phyloP scores from a whole-genome alignment of 2,797 vertebrate species.

The Sciaenops ocellatus region DNA sequence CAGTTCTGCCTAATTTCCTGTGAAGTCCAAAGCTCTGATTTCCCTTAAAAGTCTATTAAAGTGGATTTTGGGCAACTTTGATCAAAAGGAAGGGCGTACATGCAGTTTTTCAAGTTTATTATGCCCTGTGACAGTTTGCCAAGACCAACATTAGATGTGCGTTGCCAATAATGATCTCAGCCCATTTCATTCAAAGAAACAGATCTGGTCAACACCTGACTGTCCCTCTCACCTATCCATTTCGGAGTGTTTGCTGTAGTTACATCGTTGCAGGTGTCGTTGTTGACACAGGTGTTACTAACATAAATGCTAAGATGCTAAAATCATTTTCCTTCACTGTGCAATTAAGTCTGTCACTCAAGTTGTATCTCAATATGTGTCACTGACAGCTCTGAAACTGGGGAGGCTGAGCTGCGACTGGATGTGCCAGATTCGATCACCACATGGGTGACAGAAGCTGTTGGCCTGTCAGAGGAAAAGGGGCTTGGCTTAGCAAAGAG shows the following conservation, averaged over 20 bases:
- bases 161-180: conserved; percentile 78
- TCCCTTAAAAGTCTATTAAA: conserved; percentile 75
- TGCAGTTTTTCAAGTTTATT: conserved; percentile 71
- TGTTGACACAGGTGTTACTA: conserved; percentile 77
- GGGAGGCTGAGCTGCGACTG: conserved; percentile 87
- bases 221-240: conserved; percentile 58
- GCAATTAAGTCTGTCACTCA: conserved; percentile 6
- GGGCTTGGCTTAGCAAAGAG: conserved; percentile 89
- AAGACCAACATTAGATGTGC: conserved; percentile 69
- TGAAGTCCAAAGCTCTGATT: conserved; percentile 70
- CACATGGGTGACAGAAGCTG: conserved; percentile 91
- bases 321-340: conserved; percentile 22
- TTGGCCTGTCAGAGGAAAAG: conserved; percentile 86
- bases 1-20: conserved; percentile 71
- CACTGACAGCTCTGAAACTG: conserved; percentile 78
- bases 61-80: conserved; percentile 69
- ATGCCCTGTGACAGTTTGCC: conserved; percentile 63
- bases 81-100: conserved; percentile 69
- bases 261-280: conserved; percentile 63
- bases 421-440: conserved; percentile 94
- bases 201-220: conserved; percentile 72
- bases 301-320: conserved; percentile 45
- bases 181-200: conserved; percentile 63
- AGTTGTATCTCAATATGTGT: conserved; percentile 34
- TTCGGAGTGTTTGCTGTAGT: conserved; percentile 55